phyloP scores from a whole-genome alignment of 2,888 invertebrate species.

The Phania funesta region DNA sequence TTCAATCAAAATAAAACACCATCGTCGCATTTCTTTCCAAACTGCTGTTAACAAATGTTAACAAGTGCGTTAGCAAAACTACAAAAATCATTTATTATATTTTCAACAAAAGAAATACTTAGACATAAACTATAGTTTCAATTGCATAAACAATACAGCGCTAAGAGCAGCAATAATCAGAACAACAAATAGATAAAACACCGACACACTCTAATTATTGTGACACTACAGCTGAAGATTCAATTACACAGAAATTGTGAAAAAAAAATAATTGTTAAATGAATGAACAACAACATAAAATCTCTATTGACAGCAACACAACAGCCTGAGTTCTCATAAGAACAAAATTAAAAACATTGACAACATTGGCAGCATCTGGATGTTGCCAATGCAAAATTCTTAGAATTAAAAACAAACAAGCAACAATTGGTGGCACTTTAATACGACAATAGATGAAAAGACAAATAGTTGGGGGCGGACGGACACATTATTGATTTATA shows the following conservation, averaged over 20 bases:
- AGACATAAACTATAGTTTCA: slow-evolving; percentile 3
- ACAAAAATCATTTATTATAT: too few relatives aligned
- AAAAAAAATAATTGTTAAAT: slow-evolving; percentile 6
- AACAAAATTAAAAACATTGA: background rate
- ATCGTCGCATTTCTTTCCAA: background rate
- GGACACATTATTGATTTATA: too few relatives aligned
- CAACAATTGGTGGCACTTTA: slow-evolving; percentile 1
- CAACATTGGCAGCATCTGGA: slow-evolving; percentile 29
- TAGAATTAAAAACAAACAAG: background rate
- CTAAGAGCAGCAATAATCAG: background rate
- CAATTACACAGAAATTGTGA: slow-evolving; percentile 46
- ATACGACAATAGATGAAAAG: background rate
- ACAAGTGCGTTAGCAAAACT: slow-evolving; percentile 39
- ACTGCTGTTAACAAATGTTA: slow-evolving; percentile 17
- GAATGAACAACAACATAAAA: slow-evolving; percentile 37
- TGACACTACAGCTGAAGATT: slow-evolving; percentile 55
- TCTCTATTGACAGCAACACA: slow-evolving; percentile 45
- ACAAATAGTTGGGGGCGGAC: too few relatives aligned
- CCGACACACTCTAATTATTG: slow-evolving; percentile 55
- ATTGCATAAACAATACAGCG: slow-evolving; percentile 15
- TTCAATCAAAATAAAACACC: background rate
- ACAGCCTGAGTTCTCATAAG: slow-evolving; percentile 19
- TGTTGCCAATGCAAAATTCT: slow-evolving; percentile 8
- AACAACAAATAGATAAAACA: background rate
- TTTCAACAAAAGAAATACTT: background rate